Evolutionary conservation across 2,797 vertebrate genomes (phyloP).

Genomic region (Coccyzus lansbergi): DNA sequence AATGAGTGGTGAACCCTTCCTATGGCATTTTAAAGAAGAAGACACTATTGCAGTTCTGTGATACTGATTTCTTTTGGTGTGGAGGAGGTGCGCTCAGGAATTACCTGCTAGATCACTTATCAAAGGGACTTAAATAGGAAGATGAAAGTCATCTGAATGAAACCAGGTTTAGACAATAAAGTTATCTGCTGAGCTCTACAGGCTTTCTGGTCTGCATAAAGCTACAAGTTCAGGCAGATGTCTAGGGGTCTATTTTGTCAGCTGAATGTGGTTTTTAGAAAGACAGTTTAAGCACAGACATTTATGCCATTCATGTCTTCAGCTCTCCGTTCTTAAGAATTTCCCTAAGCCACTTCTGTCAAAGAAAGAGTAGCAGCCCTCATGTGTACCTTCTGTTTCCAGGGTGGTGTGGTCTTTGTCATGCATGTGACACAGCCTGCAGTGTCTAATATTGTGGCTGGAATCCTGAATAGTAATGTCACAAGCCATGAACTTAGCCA

Average conservation of each 20-base stretch:
- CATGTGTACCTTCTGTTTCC: background rate
- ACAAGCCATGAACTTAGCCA: background rate
- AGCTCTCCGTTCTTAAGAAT: background rate
- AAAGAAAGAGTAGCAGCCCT: background rate
- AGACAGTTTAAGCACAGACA: background rate
- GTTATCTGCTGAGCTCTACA: background rate
- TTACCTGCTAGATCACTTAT: background rate
- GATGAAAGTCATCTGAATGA: background rate
- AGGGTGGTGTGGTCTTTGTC: background rate
- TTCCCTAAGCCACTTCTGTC: background rate
- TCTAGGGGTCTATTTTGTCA: background rate
- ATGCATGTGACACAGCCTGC: background rate
- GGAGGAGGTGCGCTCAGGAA: background rate
- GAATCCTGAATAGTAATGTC: background rate
- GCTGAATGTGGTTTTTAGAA: background rate
- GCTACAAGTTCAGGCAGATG: background rate
- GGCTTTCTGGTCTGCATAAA: background rate
- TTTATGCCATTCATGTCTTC: background rate
- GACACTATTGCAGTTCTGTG: background rate
- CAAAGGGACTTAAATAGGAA: background rate
- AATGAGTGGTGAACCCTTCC: background rate
- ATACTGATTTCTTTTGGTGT: background rate
- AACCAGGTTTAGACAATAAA: background rate
- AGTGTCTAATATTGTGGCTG: background rate
- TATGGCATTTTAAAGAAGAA: background rate